Evolutionary conservation across 2,113 vertebrate species (phyloP).

Genomic region (Delphinapterus leucas): DNA sequence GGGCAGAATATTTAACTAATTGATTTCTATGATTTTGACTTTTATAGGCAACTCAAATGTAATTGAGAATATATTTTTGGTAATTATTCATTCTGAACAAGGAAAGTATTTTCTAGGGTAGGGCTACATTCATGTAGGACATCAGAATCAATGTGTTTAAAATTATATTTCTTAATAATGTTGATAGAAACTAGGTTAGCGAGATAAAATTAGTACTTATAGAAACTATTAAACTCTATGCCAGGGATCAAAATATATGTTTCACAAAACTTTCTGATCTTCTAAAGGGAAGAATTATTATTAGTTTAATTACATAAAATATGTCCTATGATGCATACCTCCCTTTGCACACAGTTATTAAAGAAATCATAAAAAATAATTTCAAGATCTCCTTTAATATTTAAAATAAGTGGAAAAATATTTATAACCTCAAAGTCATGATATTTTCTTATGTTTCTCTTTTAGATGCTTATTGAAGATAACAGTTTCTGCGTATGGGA

Average conservation of each 20-base stretch:
- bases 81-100: background rate
- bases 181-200: background rate
- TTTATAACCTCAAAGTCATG: background rate
- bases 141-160: background rate
- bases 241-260: background rate
- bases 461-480: conserved; percentile 78
- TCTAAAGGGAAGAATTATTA: background rate
- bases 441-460: background rate
- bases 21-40: background rate
- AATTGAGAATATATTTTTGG: conserved; percentile 35
- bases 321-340: background rate
- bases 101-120: background rate
- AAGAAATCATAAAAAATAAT: background rate
- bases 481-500: conserved; percentile 69
- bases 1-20: background rate
- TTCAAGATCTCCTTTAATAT: conserved; percentile 17
- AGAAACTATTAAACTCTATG: background rate
- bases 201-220: background rate
- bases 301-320: background rate
- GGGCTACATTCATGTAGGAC: background rate
- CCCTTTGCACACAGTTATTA: background rate
- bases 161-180: background rate
- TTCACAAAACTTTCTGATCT: background rate
- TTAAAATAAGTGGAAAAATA: conserved; percentile 12
- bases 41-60: background rate